These are phyloP conservation scores for Tupiocoris notatus DNA, from an alignment of 2,888 invertebrate genomes.

Conservation along the genomic window DNA sequence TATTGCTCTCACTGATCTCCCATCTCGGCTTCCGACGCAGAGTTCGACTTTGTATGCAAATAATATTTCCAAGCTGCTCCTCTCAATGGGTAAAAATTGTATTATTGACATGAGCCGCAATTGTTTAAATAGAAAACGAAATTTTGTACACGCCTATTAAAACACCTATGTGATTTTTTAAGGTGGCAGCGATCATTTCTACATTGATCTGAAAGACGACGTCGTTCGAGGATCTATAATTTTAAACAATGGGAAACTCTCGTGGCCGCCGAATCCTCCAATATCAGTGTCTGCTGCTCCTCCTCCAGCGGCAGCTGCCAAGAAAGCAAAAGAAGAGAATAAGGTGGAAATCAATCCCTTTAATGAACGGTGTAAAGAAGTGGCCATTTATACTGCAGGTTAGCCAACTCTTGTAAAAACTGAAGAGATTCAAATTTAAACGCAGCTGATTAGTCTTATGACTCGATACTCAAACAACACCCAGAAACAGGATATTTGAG, in stretches of 20 bases:
- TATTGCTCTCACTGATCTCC: constrained; percentile 80
- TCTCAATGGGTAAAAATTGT: constrained; percentile 72
- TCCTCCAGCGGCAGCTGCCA: constrained; percentile 52
- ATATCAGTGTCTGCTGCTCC: constrained; percentile 58
- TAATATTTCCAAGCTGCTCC: constrained; percentile 81
- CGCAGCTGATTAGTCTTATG: background rate
- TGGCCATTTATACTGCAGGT: constrained; percentile 69
- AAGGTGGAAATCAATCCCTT: constrained; percentile 58
- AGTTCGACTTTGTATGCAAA: constrained; percentile 86
- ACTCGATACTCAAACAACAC: no score
- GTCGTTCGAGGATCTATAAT: constrained; percentile 82
- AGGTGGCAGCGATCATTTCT: constrained; percentile 75
- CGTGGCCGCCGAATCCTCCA: constrained; percentile 75
- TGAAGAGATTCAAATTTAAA: no score
- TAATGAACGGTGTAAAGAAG: constrained; percentile 66
- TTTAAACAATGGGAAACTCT: constrained; percentile 68
- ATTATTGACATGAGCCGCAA: no score
- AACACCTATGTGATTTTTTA: no score
- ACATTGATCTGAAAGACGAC: constrained; percentile 79
- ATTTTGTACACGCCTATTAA: no score
- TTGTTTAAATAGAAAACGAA: no score
- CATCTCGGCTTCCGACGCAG: constrained; percentile 80
- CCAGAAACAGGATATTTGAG: no score
- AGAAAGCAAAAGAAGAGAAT: constrained; percentile 55
- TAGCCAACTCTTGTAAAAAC: background rate